Conservation (phyloP, 2,113 vertebrate genomes). For the Amia ocellicauda region DNA sequence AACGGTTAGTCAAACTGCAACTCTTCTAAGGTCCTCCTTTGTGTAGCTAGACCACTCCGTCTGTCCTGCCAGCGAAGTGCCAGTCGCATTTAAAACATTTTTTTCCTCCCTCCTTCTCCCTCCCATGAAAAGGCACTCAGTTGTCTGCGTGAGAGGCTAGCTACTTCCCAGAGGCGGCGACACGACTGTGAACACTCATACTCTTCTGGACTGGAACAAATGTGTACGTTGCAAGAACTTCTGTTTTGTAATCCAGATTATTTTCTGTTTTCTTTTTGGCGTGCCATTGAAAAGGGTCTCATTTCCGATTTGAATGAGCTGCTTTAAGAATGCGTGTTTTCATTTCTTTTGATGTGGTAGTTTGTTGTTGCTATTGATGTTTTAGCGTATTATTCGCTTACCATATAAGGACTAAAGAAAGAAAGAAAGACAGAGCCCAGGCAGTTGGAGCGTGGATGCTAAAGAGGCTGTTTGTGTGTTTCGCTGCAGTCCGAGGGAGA, state of each 20-base stretch:
- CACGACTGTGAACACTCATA: neutral
- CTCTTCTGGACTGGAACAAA: conserved; percentile 39
- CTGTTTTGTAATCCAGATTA: neutral
- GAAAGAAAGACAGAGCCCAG: neutral
- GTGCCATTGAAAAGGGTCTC: too few species aligned
- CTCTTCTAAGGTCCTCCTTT: neutral
- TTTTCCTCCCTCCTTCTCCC: conserved; percentile 16
- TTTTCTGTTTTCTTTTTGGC: conserved; percentile 2
- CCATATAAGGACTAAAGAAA: neutral
- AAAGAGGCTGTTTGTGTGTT: conserved; percentile 25
- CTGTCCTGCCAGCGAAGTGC: conserved; percentile 11
- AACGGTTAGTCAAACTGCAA: neutral
- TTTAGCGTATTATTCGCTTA: neutral
- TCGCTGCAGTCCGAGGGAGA: conserved; percentile 34
- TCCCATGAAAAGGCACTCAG: conserved; percentile 56
- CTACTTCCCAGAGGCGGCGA: conserved; percentile 60
- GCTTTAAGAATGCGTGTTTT: conserved; percentile 17
- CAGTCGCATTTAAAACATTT: conserved; percentile 8
- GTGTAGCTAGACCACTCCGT: neutral
- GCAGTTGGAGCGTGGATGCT: neutral
- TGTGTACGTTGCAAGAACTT: conserved; percentile 53
- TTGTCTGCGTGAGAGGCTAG: conserved; percentile 55
- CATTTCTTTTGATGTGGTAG: conserved; percentile 40
- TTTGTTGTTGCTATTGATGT: conserved; percentile 28
- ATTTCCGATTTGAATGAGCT: conserved; percentile 9